Conservation (phyloP, 2,797 vertebrate species). For the Acrossocheilus fasciatus region DNA sequence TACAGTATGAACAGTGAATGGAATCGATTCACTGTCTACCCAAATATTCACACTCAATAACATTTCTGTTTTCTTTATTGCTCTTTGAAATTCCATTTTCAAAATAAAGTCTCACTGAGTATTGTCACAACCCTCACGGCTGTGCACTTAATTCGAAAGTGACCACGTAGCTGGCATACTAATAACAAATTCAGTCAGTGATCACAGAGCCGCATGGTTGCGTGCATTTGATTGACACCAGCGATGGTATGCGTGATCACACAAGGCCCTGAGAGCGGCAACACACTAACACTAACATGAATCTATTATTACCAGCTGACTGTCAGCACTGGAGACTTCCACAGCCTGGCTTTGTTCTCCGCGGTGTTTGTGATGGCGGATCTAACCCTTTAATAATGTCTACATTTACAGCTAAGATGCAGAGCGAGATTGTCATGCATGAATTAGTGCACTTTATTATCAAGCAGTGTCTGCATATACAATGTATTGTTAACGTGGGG, state of each 20-base stretch:
- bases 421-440: constrained; percentile 68
- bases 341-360: constrained; percentile 59
- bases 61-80: constrained; percentile 33
- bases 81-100: constrained; percentile 63
- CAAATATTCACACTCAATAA: background rate
- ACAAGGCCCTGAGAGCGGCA: constrained; percentile 65
- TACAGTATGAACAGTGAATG: background rate
- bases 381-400: constrained; percentile 74
- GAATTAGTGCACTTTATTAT: constrained; percentile 71
- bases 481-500: constrained; percentile 53
- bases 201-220: constrained; percentile 63
- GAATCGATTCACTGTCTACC: background rate
- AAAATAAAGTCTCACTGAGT: constrained; percentile 67
- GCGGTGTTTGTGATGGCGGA: constrained; percentile 67
- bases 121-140: constrained; percentile 60
- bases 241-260: constrained; percentile 78
- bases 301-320: constrained; percentile 51
- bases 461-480: constrained; percentile 58
- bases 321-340: constrained; percentile 52
- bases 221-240: constrained; percentile 51
- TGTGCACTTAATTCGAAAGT: constrained; percentile 53
- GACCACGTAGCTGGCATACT: constrained; percentile 68
- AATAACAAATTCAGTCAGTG: constrained; percentile 72
- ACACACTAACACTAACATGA: constrained; percentile 58
- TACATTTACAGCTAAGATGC: constrained; percentile 59